Conservation (phyloP, 2,888 invertebrate species). For the Ophion obscuratus region DNA sequence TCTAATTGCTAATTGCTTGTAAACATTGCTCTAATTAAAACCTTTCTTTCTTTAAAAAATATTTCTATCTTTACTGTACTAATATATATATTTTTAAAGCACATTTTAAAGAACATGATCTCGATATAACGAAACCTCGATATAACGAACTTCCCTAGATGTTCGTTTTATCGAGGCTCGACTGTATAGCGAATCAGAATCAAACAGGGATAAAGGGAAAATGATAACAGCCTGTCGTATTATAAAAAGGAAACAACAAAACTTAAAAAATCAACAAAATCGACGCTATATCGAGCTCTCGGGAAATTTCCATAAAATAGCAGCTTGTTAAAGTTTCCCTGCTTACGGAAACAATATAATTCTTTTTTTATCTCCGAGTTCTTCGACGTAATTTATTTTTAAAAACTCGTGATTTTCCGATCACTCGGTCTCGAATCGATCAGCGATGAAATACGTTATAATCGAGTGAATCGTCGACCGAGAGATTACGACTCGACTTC, state of each 20-base stretch:
- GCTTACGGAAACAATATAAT: conserved; percentile 38
- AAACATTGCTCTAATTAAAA: too few relatives aligned
- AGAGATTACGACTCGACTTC: conserved; percentile 74
- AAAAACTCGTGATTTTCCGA: conserved; percentile 15
- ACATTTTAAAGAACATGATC: too few relatives aligned
- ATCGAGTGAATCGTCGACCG: conserved; percentile 64
- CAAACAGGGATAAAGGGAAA: background rate
- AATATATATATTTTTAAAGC: too few relatives aligned
- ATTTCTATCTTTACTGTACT: too few relatives aligned
- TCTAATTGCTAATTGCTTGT: too few relatives aligned
- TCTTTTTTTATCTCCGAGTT: conserved; percentile 1
- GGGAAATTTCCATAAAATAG: conserved; percentile 38
- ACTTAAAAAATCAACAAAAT: too few relatives aligned
- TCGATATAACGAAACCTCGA: too few relatives aligned
- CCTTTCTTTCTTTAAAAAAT: background rate
- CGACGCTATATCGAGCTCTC: background rate
- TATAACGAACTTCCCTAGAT: too few relatives aligned
- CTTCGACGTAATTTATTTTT: conserved; percentile 33
- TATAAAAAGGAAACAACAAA: background rate
- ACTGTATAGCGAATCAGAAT: background rate
- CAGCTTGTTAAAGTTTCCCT: conserved; percentile 45
- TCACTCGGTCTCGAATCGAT: conserved; percentile 39
- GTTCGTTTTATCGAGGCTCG: too few relatives aligned
- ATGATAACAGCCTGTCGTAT: background rate
- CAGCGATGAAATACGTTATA: conserved; percentile 45